Evolutionary conservation across 1,140 invertebrate genomes (phyloP), one percentile per base, ranked within the genome.

Genomic region (Drosophila pandora): DNA sequence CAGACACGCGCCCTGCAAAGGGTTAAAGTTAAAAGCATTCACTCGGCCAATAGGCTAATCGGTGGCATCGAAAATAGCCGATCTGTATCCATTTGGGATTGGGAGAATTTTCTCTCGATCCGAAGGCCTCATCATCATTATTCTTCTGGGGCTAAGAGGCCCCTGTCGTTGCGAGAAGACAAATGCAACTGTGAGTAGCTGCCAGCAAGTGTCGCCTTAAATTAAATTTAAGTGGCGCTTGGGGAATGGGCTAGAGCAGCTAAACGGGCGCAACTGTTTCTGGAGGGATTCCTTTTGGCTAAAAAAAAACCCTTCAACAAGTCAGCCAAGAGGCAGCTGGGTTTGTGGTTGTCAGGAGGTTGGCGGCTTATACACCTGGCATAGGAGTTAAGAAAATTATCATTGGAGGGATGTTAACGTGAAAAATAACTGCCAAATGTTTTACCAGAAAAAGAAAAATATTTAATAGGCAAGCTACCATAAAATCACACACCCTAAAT

Each of bases 21-120:
- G 80, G 80, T 79, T 84, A 83, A 83, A 83, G 59, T 74, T 63
- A 45, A 60, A 63, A 21, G 63, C 23, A 56, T 55, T 56, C 63
- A 64, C 23, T 70, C 41, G 67, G 61, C 45, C 60, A 79, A 76
- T 64, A 68, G 75, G 75, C 71, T 84, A 84, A 83, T 83, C 67
- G 80, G 43, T 48, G 30, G 3, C 55, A 76, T 69, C 61, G 39
- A 23, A 64, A 69, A 77, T 79, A 78, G 71, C 61, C 34, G 60
- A 52, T 45, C 45, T 32, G 23, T 61, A 58, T 58, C 56, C 21
- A 47, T 22, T 22, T 22, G 43, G 2, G 17, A 22, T 21, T 43
- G 48, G 34, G 32, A 47, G 45, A 30, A 45, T 39, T 58, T 49
- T 49, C 21, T 60, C 12, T 48, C 55, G 17, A 23, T 30, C 25